These are phyloP conservation scores for Centroberyx gerrardi DNA, from an alignment of 2,797 vertebrate species.

Conservation along the genomic window DNA sequence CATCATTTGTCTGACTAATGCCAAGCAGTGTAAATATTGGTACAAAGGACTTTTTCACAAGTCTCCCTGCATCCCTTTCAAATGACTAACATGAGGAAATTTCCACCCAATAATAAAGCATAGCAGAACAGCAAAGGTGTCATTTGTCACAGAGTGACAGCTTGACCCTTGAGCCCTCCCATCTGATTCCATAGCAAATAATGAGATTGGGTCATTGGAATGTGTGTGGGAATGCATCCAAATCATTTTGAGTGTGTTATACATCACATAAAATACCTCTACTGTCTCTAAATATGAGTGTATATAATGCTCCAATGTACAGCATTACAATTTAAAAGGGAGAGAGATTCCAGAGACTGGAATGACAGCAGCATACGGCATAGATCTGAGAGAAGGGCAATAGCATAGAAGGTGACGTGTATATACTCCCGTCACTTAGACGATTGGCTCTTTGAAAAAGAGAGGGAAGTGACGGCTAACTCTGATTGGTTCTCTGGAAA, in stretches of 20 bases:
- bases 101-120: constrained; percentile 5
- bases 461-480: no score
- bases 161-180: not conserved
- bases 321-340: no score
- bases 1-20: constrained; percentile 15
- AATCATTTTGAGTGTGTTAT: not conserved
- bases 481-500: no score
- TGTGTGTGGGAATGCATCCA: not conserved
- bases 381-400: no score
- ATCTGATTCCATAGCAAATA: not conserved
- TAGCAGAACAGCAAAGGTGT: constrained; percentile 4
- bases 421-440: no score
- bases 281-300: no score
- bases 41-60: not conserved
- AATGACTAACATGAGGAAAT: not conserved
- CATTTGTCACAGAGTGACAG: constrained; percentile 14
- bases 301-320: no score
- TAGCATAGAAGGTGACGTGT: no score
- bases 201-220: not conserved
- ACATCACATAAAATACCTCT: no score
- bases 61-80: not conserved
- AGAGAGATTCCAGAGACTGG: no score
- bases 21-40: constrained; percentile 9
- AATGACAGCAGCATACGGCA: no score
- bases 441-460: no score